phyloP scores from a whole-genome alignment of 2,113 vertebrate genomes.

The Passer montanus region DNA sequence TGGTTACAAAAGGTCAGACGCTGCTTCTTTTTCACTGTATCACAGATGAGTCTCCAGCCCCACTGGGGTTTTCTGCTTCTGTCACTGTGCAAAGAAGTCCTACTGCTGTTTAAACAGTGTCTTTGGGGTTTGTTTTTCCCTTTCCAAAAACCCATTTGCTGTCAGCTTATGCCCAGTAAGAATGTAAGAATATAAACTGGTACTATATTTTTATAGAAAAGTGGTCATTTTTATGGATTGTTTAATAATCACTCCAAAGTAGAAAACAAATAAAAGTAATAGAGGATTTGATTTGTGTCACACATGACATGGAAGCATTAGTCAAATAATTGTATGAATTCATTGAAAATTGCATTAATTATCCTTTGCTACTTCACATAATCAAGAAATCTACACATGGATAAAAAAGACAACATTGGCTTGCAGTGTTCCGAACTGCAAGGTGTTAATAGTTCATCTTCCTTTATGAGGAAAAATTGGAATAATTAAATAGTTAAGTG shows the following conservation, averaged over 20 bases:
- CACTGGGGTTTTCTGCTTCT: background rate
- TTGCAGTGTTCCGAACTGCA: slow-evolving; percentile 25
- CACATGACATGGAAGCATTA: background rate
- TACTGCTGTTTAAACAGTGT: background rate
- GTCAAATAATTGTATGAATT: slow-evolving; percentile 51
- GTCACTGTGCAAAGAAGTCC: background rate
- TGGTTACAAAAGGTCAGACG: slow-evolving; percentile 28
- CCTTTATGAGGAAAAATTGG: slow-evolving; percentile 28
- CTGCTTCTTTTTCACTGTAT: background rate
- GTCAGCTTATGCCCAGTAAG: background rate
- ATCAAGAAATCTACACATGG: slow-evolving; percentile 1
- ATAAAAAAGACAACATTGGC: slow-evolving; percentile 4
- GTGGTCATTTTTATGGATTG: slow-evolving; percentile 47
- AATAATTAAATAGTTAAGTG: slow-evolving; percentile 68
- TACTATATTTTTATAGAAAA: slow-evolving; percentile 21
- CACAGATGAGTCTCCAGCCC: background rate
- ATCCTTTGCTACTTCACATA: slow-evolving; percentile 11
- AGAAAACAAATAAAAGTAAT: slow-evolving; percentile 55
- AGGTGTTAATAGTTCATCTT: slow-evolving; percentile 52
- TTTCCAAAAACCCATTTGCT: background rate
- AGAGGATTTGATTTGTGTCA: slow-evolving; percentile 11
- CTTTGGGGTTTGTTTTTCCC: background rate
- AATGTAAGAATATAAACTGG: slow-evolving; percentile 35
- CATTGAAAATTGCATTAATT: slow-evolving; percentile 51
- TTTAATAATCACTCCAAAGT: slow-evolving; percentile 57